Percentiles rank a stretch among this genome's conserved stretches.
Evolutionary conservation across 2,797 vertebrate genomes (phyloP).

Genomic region (Dallia pectoralis): DNA sequence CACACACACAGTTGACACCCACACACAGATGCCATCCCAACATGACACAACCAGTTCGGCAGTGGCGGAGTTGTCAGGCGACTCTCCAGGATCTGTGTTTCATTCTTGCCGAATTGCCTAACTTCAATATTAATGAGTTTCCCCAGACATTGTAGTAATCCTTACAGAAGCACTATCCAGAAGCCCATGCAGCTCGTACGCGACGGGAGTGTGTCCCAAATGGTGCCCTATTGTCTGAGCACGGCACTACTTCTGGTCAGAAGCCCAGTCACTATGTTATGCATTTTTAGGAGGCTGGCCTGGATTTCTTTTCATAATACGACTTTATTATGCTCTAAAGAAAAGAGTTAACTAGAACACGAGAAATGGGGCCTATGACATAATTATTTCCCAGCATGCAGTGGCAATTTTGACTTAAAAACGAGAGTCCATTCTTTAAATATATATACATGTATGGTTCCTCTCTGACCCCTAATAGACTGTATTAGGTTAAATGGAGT

Average conservation of each 20-base stretch:
- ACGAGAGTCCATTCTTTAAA: constrained; percentile 24
- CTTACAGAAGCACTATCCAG: constrained; percentile 25
- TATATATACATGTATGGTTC: constrained; percentile 8
- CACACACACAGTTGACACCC: not conserved
- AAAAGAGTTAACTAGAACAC: constrained; percentile 26
- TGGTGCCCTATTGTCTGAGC: not conserved
- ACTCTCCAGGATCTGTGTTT: constrained; percentile 31
- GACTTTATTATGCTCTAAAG: constrained; percentile 47
- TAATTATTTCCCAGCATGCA: constrained; percentile 37
- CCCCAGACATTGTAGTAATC: constrained; percentile 35
- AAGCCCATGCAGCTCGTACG: constrained; percentile 23
- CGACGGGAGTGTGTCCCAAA: not conserved
- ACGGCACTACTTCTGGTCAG: not conserved
- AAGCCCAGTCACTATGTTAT: not conserved
- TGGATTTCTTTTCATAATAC: constrained; percentile 18
- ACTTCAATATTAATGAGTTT: constrained; percentile 46
- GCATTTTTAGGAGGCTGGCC: not conserved
- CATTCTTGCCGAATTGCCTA: constrained; percentile 46
- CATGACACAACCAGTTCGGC: not conserved
- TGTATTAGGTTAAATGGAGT: not conserved
- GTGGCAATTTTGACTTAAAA: constrained; percentile 27
- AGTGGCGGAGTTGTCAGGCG: constrained; percentile 21
- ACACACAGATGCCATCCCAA: not conserved
- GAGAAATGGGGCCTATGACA: constrained; percentile 14
- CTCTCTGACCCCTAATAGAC: constrained; percentile 4